Percentiles rank a stretch among this genome's conserved stretches.
phyloP scores from a whole-genome alignment of 2,888 invertebrate species.

The Pandemis corylana region DNA sequence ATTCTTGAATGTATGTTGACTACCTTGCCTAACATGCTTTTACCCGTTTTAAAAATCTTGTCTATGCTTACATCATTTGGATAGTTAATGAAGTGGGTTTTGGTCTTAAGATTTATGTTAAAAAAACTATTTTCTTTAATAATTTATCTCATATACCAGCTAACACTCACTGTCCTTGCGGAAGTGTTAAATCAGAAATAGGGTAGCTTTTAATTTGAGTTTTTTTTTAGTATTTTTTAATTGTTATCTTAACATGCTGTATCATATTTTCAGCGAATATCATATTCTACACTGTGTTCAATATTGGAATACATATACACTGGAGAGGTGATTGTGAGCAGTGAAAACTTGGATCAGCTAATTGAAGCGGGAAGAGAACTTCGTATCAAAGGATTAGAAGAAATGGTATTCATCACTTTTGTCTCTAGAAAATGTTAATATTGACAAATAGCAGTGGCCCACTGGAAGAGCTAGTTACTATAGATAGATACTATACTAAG shows the following conservation, averaged over 20 bases:
- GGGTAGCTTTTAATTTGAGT: too few species aligned
- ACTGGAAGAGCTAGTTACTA: too few species aligned
- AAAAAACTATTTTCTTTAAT: too few species aligned
- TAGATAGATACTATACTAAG: too few species aligned
- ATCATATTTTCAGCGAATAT: slow-evolving; percentile 68
- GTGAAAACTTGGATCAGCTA: slow-evolving; percentile 64
- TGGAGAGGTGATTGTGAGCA: slow-evolving; percentile 70
- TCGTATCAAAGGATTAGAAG: slow-evolving; percentile 73
- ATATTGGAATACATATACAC: slow-evolving; percentile 78
- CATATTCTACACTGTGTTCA: slow-evolving; percentile 64
- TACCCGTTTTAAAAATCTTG: not conserved
- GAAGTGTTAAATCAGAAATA: too few species aligned
- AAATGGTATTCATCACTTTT: slow-evolving; percentile 61
- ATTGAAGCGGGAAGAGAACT: slow-evolving; percentile 71
- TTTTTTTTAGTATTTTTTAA: too few species aligned
- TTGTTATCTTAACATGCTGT: too few species aligned
- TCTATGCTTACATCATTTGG: not conserved
- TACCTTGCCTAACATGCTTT: not conserved
- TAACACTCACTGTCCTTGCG: too few species aligned
- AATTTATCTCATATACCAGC: too few species aligned
- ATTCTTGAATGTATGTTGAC: slow-evolving; percentile 73
- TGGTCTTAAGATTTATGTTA: too few species aligned
- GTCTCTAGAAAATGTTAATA: not conserved
- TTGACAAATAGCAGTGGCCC: too few species aligned
- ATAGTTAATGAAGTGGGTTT: too few species aligned